Base-by-base conservation (phyloP, 2,888 invertebrate genomes). In the Chromoteleia sp. region DNA sequence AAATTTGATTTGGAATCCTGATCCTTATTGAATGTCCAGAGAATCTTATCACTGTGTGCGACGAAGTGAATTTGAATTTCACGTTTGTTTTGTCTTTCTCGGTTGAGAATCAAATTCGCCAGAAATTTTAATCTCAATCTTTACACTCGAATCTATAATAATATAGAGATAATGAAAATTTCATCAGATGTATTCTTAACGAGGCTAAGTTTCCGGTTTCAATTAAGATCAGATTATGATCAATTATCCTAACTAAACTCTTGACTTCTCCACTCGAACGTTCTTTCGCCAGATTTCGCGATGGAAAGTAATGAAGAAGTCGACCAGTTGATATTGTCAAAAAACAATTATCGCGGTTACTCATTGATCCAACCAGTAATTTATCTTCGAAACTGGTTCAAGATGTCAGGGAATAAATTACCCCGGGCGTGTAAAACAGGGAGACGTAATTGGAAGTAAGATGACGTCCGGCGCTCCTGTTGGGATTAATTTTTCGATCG, bases 291-390 rank as follows among this genome's bases (percentile, higher is more conserved):
- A 14, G n/a, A 29, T 10, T 2, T 2, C 33, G 14, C 12, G 12
- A 7, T n/a, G 12, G 12, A 25, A 65, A 56, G 17, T 65, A 39
- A 56, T 36, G 29, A 63, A 48, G 58, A 65, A 56, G 19, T 75
- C 65, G 50, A 30, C 6, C 29, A 17, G 41, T 29, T 21, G 30
- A 45, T 39, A 36, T 48, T 43, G 48, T 25, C 8, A 36, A 61
- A 52, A 63, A 78, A 73, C 79, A 73, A 79, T 74, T 48, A 79
- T 39, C 30, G 45, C 25, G 10, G 21, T 58, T 58, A 56, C 29
- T 48, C 63, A 41, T 52, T 17, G 71, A 71, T 63, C 52, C 59
- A 54, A 14, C n/a, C 8, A 15, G 68, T 41, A 67, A 63, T 71
- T 71, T 65, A 43, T 63, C 43, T 71, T 58, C 0, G 30, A 29